A percentile compares a stretch with the other conserved stretches of the same genome.
Conservation (phyloP, 2,797 vertebrate species). For the Notamacropus eugenii region DNA sequence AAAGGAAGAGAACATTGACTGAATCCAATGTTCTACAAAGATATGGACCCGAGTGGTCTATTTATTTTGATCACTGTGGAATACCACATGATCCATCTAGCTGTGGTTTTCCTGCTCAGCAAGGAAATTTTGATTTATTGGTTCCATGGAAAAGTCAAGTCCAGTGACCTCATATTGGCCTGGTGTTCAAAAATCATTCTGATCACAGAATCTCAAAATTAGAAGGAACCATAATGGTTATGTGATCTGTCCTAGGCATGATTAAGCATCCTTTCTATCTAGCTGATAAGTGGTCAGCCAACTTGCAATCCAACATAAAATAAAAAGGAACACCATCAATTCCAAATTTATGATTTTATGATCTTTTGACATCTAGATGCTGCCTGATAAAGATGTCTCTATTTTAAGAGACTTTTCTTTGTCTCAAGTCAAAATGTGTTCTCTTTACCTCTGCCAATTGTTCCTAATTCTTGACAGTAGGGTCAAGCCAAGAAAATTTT, state of each 20-base stretch:
- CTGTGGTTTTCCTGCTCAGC: not conserved
- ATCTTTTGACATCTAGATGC: not conserved
- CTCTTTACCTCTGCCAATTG: not conserved
- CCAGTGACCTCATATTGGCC: not conserved
- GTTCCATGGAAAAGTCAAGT: not conserved
- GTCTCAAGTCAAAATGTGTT: not conserved
- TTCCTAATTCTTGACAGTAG: not conserved
- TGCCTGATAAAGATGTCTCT: not conserved
- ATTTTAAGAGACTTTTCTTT: not conserved
- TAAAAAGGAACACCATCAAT: not conserved
- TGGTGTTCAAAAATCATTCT: not conserved
- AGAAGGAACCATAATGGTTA: not conserved
- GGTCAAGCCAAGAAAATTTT: not conserved
- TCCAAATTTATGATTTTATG: not conserved
- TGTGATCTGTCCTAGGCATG: not conserved
- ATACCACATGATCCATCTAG: not conserved
- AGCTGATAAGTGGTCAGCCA: not conserved
- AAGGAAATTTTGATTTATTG: slow-evolving; percentile 23
- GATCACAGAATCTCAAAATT: not conserved
- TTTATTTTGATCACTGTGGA: not conserved
- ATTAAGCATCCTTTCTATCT: not conserved
- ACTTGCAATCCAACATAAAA: not conserved
- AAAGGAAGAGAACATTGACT: not conserved
- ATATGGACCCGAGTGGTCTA: not conserved
- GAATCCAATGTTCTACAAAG: not conserved